Evolutionary conservation across 2,113 vertebrate species (phyloP), one percentile per base, ranked within the genome.

Genomic region (Carlito syrichta): DNA sequence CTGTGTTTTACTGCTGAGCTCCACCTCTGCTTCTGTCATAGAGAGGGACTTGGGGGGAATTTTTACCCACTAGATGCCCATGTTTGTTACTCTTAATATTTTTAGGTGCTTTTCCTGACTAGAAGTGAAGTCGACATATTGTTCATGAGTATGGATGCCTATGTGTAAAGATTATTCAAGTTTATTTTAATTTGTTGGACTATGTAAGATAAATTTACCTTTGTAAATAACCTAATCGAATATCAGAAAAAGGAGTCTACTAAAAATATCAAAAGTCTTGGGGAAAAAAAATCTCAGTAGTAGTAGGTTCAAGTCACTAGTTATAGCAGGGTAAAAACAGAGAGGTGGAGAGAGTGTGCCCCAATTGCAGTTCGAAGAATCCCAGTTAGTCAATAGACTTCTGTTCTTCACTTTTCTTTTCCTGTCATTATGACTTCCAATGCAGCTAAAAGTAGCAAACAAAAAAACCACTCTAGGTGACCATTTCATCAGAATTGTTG

Each of bases 31-130:
- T 40, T 4, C 30, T 11, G 17, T 27, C 22, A 16, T 5, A 8
- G 32, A 25, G 43, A 73, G 1, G 27, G 20, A 7, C 1, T 1
- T 23, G 1, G 6, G 1, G 5, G 7, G 6, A 35, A 19, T 76
- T 84, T 12, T 76, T 60, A 45, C 38, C 35, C 40, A 7, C 38
- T 30, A 45, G n/a, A 83, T 43, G 4, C 40, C 14, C 9, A 11
- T 40, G 76, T 63, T 74, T 83, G 48, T 66, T 48, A 43, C 23
- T 16, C 12, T 23, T 74, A 40, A 20, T 66, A 63, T 88, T 76
- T 85, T 56, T 45, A 66, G 68, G 23, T 68, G 1, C 4, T 62
- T 50, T 94, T 89, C 35, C 27, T 63, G 3, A 60, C 81, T 83
- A 45, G 32, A 74, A 54, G 10, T 27, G 13, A 8, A 69, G 38